A percentile compares a stretch with the other conserved stretches of the same genome.
Conservation (phyloP, 1,140 invertebrate genomes). For the Heliconius himera region DNA sequence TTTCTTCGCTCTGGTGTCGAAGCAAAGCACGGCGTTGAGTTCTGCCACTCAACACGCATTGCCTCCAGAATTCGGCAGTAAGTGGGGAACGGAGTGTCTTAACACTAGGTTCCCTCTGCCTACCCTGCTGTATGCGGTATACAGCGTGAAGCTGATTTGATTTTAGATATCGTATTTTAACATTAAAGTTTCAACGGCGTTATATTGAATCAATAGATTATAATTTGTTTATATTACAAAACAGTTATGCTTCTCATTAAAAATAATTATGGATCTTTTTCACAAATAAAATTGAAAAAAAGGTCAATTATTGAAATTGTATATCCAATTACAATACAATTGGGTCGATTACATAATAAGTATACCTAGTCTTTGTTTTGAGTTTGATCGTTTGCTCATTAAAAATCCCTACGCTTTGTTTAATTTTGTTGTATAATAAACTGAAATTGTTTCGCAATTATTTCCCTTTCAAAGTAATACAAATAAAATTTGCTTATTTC, state of each 20-base stretch:
- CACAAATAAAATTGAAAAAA: background rate
- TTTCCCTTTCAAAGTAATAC: background rate
- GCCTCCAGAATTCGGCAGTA: too few species aligned
- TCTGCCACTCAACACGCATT: too few species aligned
- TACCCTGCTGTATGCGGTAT: too few species aligned
- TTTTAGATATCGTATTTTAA: background rate
- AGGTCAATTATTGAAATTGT: constrained; percentile 16
- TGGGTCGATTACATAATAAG: constrained; percentile 25
- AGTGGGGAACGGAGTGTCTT: too few species aligned
- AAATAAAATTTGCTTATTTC: background rate
- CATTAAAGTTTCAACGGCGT: background rate
- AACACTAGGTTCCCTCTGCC: too few species aligned
- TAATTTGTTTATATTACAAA: background rate
- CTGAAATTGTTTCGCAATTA: background rate
- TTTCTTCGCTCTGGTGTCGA: too few species aligned
- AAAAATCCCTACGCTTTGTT: constrained; percentile 16
- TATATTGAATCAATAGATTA: background rate
- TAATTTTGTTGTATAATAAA: background rate
- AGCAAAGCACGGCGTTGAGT: too few species aligned
- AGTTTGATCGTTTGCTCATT: constrained; percentile 18
- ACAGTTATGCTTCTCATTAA: background rate
- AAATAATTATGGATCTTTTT: background rate
- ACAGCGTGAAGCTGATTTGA: too few species aligned
- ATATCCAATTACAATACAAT: constrained; percentile 23
- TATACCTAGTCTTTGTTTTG: constrained; percentile 24